These are phyloP conservation scores for Leucophora obtusa DNA, from an alignment of 2,888 invertebrate species.

Conservation along the genomic window DNA sequence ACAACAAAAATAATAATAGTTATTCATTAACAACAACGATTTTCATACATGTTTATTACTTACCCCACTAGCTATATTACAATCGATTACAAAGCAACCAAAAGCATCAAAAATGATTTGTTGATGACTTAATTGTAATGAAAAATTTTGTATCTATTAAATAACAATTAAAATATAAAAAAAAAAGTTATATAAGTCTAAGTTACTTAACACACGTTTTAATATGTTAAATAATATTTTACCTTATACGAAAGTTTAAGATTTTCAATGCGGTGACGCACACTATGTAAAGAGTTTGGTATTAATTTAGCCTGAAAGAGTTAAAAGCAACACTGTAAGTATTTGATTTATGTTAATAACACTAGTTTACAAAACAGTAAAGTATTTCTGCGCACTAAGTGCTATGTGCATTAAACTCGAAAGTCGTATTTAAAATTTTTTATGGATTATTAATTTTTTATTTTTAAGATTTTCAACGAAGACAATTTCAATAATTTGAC, in stretches of 20 bases:
- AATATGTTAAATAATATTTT: slow-evolving; percentile 11
- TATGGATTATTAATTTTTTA: no score
- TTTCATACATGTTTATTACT: slow-evolving; percentile 27
- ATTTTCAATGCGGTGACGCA: slow-evolving; percentile 64
- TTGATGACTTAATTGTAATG: slow-evolving; percentile 68
- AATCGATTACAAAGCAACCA: slow-evolving; percentile 65
- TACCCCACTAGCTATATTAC: slow-evolving; percentile 64
- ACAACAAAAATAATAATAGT: background rate
- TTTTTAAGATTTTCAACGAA: no score
- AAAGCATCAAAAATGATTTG: slow-evolving; percentile 67
- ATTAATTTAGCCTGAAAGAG: slow-evolving; percentile 61
- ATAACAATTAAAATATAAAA: slow-evolving; percentile 1
- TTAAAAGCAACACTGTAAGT: background rate
- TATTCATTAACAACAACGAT: background rate
- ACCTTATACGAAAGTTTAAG: slow-evolving; percentile 65
- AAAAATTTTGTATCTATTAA: slow-evolving; percentile 68
- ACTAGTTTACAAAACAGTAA: no score
- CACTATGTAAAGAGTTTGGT: slow-evolving; percentile 64
- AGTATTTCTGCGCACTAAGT: no score
- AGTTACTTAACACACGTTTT: background rate
- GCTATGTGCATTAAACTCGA: no score
- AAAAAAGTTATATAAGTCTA: slow-evolving; percentile 1
- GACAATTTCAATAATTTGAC: no score
- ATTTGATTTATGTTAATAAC: no score
- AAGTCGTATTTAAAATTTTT: no score